phyloP scores from a whole-genome alignment of 2,797 vertebrate genomes.

The Aeoliscus strigatus region DNA sequence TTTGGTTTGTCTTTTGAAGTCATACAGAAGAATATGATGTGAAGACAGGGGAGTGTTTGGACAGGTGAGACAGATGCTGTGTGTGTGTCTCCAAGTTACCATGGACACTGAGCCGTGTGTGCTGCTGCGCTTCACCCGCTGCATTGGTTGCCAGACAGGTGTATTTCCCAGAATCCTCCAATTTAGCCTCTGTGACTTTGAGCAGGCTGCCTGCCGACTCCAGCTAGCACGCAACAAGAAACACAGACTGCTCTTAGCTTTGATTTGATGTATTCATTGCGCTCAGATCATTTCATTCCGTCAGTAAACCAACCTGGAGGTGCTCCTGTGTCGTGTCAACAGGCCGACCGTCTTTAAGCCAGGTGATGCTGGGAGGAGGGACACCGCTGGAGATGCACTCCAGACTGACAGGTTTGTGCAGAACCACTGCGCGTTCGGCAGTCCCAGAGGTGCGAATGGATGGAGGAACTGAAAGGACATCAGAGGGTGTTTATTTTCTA shows the following conservation, averaged over 20 bases:
- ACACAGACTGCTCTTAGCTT: neutral
- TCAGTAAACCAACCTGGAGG: conserved; percentile 72
- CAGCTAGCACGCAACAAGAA: conserved; percentile 70
- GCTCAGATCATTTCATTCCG: neutral
- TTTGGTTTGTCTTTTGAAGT: conserved; percentile 16
- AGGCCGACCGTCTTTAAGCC: conserved; percentile 90
- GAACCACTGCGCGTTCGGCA: conserved; percentile 81
- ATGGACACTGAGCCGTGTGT: conserved; percentile 82
- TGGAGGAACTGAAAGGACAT: conserved; percentile 82
- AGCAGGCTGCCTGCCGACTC: conserved; percentile 85
- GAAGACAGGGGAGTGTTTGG: conserved; percentile 3
- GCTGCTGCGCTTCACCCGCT: conserved; percentile 89
- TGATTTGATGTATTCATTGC: too few species aligned
- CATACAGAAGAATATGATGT: neutral
- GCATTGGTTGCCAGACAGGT: conserved; percentile 94
- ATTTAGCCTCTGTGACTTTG: conserved; percentile 76
- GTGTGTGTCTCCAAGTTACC: conserved; percentile 73
- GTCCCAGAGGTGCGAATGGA: conserved; percentile 80
- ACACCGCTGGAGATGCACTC: conserved; percentile 88
- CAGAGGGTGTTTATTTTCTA: conserved; percentile 3
- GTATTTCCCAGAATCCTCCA: conserved; percentile 87
- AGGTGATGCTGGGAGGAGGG: conserved; percentile 88
- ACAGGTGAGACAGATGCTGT: conserved; percentile 6
- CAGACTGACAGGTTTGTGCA: conserved; percentile 77
- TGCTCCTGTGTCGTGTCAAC: conserved; percentile 83